A percentile compares a stretch with the other conserved stretches of the same genome.
These are phyloP conservation scores for Rhagonycha lutea DNA, from an alignment of 2,888 invertebrate species.

Conservation along the genomic window DNA sequence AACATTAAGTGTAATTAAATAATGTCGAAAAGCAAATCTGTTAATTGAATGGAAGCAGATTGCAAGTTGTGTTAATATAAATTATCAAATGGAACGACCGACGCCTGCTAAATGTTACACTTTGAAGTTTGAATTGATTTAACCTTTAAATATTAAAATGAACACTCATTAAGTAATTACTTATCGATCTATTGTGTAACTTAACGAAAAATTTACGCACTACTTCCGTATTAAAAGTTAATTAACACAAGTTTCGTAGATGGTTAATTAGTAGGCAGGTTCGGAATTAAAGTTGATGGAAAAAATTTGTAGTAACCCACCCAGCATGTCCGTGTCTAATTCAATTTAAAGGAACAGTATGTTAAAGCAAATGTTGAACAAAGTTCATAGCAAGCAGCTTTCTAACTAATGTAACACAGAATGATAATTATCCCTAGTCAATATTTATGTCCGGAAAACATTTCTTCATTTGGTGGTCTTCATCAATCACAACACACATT, in stretches of 20 bases:
- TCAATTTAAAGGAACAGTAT: constrained; percentile 30
- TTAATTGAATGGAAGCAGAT: constrained; percentile 39
- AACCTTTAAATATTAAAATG: constrained; percentile 9
- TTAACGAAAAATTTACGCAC: neutral
- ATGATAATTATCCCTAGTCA: constrained; percentile 53
- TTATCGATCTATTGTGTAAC: neutral
- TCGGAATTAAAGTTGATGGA: constrained; percentile 27
- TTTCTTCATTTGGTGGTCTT: constrained; percentile 55
- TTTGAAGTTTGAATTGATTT: constrained; percentile 25
- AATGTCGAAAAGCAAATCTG: constrained; percentile 31
- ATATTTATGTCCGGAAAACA: constrained; percentile 51
- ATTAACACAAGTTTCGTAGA: neutral
- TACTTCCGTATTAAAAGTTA: neutral
- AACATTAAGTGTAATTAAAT: neutral
- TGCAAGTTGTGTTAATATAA: constrained; percentile 37
- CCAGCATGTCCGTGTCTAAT: constrained; percentile 40
- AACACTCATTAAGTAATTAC: neutral
- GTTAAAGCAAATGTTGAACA: constrained; percentile 22
- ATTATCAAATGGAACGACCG: constrained; percentile 40
- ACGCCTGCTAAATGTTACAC: constrained; percentile 23
- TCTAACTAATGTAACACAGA: constrained; percentile 35
- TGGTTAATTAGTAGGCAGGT: neutral
- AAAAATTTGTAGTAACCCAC: constrained; percentile 23
- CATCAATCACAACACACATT: constrained; percentile 54
- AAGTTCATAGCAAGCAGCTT: constrained; percentile 22